Evolutionary conservation across 2,797 vertebrate species (phyloP).

Genomic region (Furcifer pardalis): DNA sequence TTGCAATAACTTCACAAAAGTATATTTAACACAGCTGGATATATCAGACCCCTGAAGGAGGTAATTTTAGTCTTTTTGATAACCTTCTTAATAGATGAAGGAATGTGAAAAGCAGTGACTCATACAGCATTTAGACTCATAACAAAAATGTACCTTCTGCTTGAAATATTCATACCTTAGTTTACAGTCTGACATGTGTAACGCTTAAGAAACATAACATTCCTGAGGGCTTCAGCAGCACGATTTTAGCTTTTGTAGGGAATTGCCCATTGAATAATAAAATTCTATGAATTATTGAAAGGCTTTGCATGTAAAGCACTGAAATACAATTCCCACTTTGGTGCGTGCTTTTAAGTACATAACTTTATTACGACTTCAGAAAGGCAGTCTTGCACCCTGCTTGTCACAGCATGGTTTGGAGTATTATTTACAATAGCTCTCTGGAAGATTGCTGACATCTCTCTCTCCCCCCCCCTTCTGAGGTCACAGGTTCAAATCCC

Average conservation of each 20-base stretch:
- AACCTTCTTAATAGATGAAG: not conserved
- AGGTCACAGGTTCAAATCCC: slow-evolving; percentile 51
- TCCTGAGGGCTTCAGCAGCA: slow-evolving; percentile 53
- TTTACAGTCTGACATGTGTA: slow-evolving; percentile 52
- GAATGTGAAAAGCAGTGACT: not conserved
- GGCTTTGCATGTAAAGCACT: not conserved
- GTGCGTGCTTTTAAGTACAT: slow-evolving; percentile 2
- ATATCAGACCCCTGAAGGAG: slow-evolving; percentile 18
- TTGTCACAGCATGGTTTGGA: slow-evolving; percentile 39
- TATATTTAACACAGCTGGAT: slow-evolving; percentile 20
- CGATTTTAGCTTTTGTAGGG: slow-evolving; percentile 34
- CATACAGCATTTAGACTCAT: not conserved
- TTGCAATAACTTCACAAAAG: not conserved
- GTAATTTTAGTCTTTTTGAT: slow-evolving; percentile 13
- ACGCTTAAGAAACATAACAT: slow-evolving; percentile 47
- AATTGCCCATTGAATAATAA: slow-evolving; percentile 58
- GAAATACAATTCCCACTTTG: slow-evolving; percentile 55
- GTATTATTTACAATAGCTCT: slow-evolving; percentile 59
- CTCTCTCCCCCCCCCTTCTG: slow-evolving; percentile 41
- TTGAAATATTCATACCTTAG: slow-evolving; percentile 62
- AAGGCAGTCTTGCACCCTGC: slow-evolving; percentile 23
- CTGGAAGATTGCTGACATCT: slow-evolving; percentile 74
- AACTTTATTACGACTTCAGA: slow-evolving; percentile 29
- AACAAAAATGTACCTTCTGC: not conserved
- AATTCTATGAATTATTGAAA: slow-evolving; percentile 62